Base-by-base conservation (phyloP, 1,140 invertebrate genomes). In the Drosophila suzukii region DNA sequence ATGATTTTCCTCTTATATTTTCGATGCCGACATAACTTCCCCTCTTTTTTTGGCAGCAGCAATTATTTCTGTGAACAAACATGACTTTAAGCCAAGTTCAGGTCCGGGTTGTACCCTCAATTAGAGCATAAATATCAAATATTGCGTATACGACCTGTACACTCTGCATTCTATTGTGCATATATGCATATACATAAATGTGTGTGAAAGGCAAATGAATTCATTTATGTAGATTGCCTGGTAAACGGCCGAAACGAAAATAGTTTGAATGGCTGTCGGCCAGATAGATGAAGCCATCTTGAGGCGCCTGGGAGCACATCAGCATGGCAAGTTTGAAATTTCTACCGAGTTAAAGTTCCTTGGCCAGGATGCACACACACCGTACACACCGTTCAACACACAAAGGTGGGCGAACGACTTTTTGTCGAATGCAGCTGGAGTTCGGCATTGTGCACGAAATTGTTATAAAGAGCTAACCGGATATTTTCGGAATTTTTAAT, bases 401-500 rank as follows among this genome's bases (percentile, higher is more conserved):
- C 55, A 74, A 51, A 54, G 49, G 65, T 78, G 41, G 34, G 50
- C 59, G 58, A 75, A 63, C 34, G 30, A 63, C 60, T 55, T 54
- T 62, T 67, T 70, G 61, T 78, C 59, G 76, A 70, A 68, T 61
- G 63, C 51, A 32, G 47, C 43, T 10, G n/a, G 58, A 88, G 78
- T 65, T 82, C 65, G 51, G 84, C 70, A 82, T 56, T 78, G 81
- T 74, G 65, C 71, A 82, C 76, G 73, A 88, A 88, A 88, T 84
- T 89, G 84, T 89, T 88, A 88, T 89, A 88, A 89, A 88, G 80
- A 89, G 76, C 73, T 89, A 88, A 83, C 84, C 85, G 84, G 84
- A 89, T 88, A 88, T 88, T 88, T 88, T 88, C 75, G 84, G 84
- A 88, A 88, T 88, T 88, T 88, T 88, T 88, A 88, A 88, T 88